phyloP scores from a whole-genome alignment of 1,140 invertebrate genomes.

The Rhagoletis pomonella region DNA sequence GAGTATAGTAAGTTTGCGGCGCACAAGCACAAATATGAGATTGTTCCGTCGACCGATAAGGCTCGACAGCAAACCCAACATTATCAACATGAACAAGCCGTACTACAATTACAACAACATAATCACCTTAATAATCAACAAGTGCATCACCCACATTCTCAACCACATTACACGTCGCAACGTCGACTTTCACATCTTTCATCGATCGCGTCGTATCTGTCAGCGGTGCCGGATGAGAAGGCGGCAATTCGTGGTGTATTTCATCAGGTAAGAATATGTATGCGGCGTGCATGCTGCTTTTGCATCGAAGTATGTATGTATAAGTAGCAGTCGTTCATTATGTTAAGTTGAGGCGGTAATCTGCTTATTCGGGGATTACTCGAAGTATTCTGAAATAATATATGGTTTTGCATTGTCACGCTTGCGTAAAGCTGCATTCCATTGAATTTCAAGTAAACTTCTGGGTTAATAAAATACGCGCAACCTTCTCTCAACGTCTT shows the following conservation, averaged over 20 bases:
- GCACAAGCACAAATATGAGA: slow-evolving; percentile 62
- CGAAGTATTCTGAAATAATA: background rate
- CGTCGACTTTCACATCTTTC: slow-evolving; percentile 1
- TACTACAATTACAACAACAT: slow-evolving; percentile 48
- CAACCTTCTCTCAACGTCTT: no score
- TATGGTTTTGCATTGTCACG: background rate
- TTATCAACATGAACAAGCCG: slow-evolving; percentile 33
- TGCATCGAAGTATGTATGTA: no score
- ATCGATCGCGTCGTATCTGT: slow-evolving; percentile 49
- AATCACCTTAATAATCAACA: slow-evolving; percentile 21
- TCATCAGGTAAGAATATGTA: slow-evolving; percentile 62
- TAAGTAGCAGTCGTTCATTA: no score
- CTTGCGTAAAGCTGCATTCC: background rate
- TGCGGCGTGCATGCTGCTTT: no score
- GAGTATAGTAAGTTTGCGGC: slow-evolving; percentile 69
- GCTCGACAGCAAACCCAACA: slow-evolving; percentile 17
- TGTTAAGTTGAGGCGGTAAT: no score
- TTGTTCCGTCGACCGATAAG: slow-evolving; percentile 61
- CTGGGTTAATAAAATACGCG: no score
- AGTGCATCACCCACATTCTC: background rate
- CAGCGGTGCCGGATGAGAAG: slow-evolving; percentile 21
- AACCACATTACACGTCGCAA: background rate
- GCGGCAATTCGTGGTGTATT: slow-evolving; percentile 61
- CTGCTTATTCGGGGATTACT: background rate
- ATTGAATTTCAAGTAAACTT: no score